phyloP scores from a whole-genome alignment of 2,888 invertebrate genomes.

The Linnaemya vulpina region DNA sequence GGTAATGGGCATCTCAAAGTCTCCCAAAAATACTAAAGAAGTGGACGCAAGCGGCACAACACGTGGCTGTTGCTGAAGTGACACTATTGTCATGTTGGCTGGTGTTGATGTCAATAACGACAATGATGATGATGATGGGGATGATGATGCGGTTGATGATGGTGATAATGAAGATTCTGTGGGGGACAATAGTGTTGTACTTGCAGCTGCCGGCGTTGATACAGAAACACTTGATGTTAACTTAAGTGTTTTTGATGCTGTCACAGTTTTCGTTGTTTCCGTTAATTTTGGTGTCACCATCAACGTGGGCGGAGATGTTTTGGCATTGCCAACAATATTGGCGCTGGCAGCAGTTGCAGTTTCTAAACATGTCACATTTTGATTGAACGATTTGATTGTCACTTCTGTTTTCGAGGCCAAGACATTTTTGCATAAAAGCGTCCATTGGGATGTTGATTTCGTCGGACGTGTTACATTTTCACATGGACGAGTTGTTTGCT shows the following conservation, averaged over 20 bases:
- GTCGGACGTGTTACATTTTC: neutral
- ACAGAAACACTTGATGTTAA: neutral
- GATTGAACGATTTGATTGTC: constrained; percentile 15
- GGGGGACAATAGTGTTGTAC: neutral
- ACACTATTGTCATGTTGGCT: neutral
- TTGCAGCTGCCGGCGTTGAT: neutral
- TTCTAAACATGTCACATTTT: constrained; percentile 3
- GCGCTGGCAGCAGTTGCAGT: neutral
- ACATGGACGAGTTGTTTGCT: constrained; percentile 18
- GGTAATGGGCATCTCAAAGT: constrained; percentile 79
- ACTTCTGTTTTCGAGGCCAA: constrained; percentile 35
- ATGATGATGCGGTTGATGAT: neutral
- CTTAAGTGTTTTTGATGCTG: neutral
- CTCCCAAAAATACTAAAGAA: constrained; percentile 78
- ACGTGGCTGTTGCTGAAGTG: constrained; percentile 64
- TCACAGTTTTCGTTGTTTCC: constrained; percentile 23
- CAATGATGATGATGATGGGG: neutral
- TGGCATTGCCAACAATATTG: constrained; percentile 66
- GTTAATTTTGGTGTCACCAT: constrained; percentile 34
- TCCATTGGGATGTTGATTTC: constrained; percentile 75
- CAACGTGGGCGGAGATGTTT: constrained; percentile 42
- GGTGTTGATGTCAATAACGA: neutral
- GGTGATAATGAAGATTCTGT: neutral
- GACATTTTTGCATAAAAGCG: constrained; percentile 77
- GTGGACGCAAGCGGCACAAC: constrained; percentile 75